Evolutionary conservation across 2,888 invertebrate species (phyloP).

Genomic region (Orthosia gothica): DNA sequence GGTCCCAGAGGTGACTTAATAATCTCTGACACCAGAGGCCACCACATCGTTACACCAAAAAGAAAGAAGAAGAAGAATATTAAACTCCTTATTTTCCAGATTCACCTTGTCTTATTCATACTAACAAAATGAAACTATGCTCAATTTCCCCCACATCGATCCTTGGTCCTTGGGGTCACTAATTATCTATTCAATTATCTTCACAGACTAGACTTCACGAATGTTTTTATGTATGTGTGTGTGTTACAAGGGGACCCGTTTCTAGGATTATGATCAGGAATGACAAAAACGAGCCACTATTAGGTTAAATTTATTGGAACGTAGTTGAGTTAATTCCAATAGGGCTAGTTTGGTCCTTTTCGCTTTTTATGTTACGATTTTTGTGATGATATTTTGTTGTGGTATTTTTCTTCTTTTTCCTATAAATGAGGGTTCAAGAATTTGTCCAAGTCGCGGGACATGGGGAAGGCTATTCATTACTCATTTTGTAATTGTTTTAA

Average conservation of each 20-base stretch:
- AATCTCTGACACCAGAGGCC: no score
- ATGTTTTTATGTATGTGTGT: slow-evolving; percentile 13
- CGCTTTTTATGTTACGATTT: background rate
- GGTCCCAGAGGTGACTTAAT: no score
- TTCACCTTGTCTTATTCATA: slow-evolving; percentile 14
- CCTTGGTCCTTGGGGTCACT: slow-evolving; percentile 31
- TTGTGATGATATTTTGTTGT: background rate
- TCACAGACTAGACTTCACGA: slow-evolving; percentile 20
- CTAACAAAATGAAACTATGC: background rate
- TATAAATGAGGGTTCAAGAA: background rate
- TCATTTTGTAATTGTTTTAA: no score
- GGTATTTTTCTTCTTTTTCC: background rate
- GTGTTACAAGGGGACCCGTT: slow-evolving; percentile 28
- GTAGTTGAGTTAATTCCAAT: slow-evolving; percentile 37
- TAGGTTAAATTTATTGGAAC: slow-evolving; percentile 44
- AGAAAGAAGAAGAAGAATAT: no score
- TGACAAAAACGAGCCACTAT: slow-evolving; percentile 46
- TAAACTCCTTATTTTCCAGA: background rate
- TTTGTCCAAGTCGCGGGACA: background rate
- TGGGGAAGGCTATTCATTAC: no score
- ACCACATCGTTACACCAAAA: no score
- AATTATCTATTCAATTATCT: slow-evolving; percentile 61
- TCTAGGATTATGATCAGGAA: slow-evolving; percentile 41
- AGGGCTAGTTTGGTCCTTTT: slow-evolving; percentile 19
- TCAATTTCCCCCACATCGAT: slow-evolving; percentile 23